Evolutionary conservation across 2,888 invertebrate species (phyloP), one percentile per base, ranked within the genome.

Genomic region (Beris chalybata): DNA sequence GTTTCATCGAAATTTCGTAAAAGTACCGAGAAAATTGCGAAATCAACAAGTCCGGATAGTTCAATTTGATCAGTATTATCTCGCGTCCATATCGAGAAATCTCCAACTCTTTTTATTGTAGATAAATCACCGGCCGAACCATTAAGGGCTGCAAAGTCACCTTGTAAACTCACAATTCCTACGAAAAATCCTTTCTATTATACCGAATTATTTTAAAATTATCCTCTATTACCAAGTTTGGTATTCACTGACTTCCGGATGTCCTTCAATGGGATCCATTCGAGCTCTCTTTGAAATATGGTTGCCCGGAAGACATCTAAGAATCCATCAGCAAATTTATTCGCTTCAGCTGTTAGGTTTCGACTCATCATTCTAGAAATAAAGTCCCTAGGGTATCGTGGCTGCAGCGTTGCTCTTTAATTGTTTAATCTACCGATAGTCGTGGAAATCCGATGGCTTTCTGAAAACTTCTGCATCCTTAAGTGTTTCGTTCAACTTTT

Each of bases 91-190:
- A 58, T 47, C 5, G 58, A 58, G 29, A 58, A 58, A 29, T 58
- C 44, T 11, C 58, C 58, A n/a, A 58, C 45, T 44, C 58, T n/a
- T 44, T 58, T 29, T 6, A 58, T 58, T 4, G 29, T 58, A 3
- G 58, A 58, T 58, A 58, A 58, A 47, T 58, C 58, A 12, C 58
- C 58, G 4, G 58, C 58, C 44, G 29, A 45, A 3, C 58, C 58
- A 22, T 58, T n/a, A 6, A 58, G n/a, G 5, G 58, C 58, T 12
- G 32, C 2, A 30, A 58, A 58, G n/a, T 58, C 31, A 29, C 58
- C 58, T 29, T 58, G 58, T 11, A 58, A 47, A 7, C 58, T 58
- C 4, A 58, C 58, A n/a, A 58, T 58, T 45, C 58, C 58, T 58
- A 45, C 11, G 30, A 12, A 45, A n/a, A 22, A 9, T 38, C 38